Evolutionary conservation across 2,888 invertebrate genomes (phyloP).

Genomic region (Troides helena): DNA sequence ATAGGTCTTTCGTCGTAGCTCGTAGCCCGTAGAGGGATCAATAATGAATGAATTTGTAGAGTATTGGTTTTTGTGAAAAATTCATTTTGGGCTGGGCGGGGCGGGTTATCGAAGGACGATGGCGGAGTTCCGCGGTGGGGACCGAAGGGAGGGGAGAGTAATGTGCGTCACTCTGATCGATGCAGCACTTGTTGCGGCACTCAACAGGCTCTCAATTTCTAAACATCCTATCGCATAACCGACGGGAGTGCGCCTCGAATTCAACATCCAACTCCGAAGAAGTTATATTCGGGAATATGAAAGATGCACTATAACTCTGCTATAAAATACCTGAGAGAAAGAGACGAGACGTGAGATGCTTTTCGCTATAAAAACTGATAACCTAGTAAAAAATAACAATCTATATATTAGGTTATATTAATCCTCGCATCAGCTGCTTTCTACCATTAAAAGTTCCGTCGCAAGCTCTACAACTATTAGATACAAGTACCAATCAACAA

Average conservation of each 20-base stretch:
- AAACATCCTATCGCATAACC: slow-evolving; percentile 26
- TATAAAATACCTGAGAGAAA: too few species aligned
- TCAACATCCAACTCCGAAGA: neutral
- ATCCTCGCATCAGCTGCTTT: too few species aligned
- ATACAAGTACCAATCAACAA: too few species aligned
- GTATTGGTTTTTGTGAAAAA: slow-evolving; percentile 20
- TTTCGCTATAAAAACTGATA: too few species aligned
- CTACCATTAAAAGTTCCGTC: too few species aligned
- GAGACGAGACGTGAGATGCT: too few species aligned
- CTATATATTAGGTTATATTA: too few species aligned
- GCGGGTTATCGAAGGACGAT: slow-evolving; percentile 32
- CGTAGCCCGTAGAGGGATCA: slow-evolving; percentile 21
- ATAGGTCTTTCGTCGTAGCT: slow-evolving; percentile 3
- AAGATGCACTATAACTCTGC: too few species aligned
- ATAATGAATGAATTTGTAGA: slow-evolving; percentile 29
- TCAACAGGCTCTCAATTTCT: slow-evolving; percentile 61
- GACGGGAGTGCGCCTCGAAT: slow-evolving; percentile 8
- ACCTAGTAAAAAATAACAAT: too few species aligned
- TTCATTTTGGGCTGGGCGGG: slow-evolving; percentile 23
- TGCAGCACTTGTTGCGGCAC: slow-evolving; percentile 75
- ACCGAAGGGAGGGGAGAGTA: slow-evolving; percentile 35
- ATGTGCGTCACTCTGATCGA: slow-evolving; percentile 66
- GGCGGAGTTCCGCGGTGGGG: slow-evolving; percentile 36
- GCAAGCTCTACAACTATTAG: too few species aligned
- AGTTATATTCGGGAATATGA: neutral